Evolutionary conservation across 2,113 vertebrate genomes (phyloP), one percentile per base, ranked within the genome.

Genomic region (Rhineura floridana): DNA sequence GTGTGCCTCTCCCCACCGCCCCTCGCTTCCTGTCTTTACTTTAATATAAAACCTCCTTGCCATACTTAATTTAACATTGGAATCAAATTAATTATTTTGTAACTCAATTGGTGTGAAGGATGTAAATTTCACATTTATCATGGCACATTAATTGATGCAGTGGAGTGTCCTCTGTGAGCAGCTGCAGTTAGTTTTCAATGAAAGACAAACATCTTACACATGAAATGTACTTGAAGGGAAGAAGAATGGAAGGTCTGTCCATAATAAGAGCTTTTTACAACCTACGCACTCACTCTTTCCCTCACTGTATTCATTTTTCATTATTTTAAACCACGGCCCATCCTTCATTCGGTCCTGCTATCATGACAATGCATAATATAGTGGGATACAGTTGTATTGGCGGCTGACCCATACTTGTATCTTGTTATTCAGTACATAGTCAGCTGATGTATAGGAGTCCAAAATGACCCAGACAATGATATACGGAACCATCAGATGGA

Each of bases 71-170:
- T 95, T 96, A 96, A 70, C 70, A 90, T 90, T 89, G 93, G 91
- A 96, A 95, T 96, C 69, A 92, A 94, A 95, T 96, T 94, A 96
- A 96, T 97, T 96, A 95, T 97, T 96, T 96, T 93, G 87, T 91
- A 95, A 92, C 69, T 87, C 92, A 88, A 82, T 70, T 95, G 84
- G 86, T 93, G 76, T 91, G 81, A 91, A 92, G 81, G 89, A 92
- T 87, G 83, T 88, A 90, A 84, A 91, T 88, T 94, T 95, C 83
- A 95, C 92, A 91, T 94, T 95, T 93, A 95, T 82, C 69, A 73
- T 84, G 87, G 82, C 89, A 55, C 62, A 84, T 93, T 96, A 94
- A 94, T 92, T 94, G 81, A 92, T 87, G 76, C 91, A 83, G 81
- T 59, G 81, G 59, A 92, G 87, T 90, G 12, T 55, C 93, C 50